A percentile compares a stretch with the other conserved stretches of the same genome.
Evolutionary conservation across 2,113 vertebrate species (phyloP).

Genomic region (Elephantulus edwardii): DNA sequence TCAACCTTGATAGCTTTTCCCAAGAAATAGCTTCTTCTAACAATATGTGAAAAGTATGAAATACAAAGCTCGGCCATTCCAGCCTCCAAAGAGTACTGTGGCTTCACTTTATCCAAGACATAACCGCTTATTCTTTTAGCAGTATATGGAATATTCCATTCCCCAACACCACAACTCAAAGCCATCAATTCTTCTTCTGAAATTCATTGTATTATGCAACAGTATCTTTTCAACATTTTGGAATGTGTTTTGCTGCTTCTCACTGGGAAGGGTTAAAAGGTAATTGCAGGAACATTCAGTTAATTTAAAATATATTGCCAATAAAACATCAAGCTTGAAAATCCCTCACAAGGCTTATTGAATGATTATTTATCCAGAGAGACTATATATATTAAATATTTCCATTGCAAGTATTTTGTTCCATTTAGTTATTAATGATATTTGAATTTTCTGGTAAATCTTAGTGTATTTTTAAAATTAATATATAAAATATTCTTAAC

Average conservation of each 20-base stretch:
- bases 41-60: too few relatives aligned
- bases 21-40: too few relatives aligned
- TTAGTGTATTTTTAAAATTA: too few relatives aligned
- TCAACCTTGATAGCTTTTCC: too few relatives aligned
- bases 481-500: not conserved
- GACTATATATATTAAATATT: not conserved
- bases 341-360: not conserved
- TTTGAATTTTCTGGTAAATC: not conserved
- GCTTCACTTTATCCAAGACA: too few relatives aligned
- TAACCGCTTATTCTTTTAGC: too few relatives aligned
- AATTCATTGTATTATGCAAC: too few relatives aligned
- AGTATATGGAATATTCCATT: too few relatives aligned
- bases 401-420: not conserved
- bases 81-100: too few relatives aligned
- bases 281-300: not conserved
- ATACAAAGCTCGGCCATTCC: too few relatives aligned
- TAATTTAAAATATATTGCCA: conserved; percentile 26
- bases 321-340: conserved; percentile 10
- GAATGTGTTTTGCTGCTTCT: not conserved
- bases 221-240: not conserved
- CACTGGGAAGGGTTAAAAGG: not conserved
- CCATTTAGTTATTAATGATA: conserved; percentile 20
- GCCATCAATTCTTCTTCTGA: too few relatives aligned
- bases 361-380: conserved; percentile 11
- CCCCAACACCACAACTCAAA: too few relatives aligned